phyloP scores from a whole-genome alignment of 2,797 vertebrate species.

The Xyrichtys novacula region DNA sequence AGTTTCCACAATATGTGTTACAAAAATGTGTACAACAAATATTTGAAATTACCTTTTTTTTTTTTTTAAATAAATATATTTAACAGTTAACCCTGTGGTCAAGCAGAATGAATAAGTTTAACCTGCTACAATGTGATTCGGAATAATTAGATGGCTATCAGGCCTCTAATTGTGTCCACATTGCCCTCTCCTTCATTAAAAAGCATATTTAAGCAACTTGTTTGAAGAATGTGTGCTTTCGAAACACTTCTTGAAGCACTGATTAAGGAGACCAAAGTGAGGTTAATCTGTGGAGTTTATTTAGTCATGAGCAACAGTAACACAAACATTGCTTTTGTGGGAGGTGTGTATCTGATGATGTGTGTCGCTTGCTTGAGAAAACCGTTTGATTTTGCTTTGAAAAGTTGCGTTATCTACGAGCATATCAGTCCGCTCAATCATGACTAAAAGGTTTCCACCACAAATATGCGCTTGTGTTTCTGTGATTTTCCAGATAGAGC shows the following conservation, averaged over 20 bases:
- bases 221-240: background rate
- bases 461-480: slow-evolving; percentile 12
- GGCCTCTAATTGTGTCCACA: background rate
- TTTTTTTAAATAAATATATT: no score
- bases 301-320: slow-evolving; percentile 14
- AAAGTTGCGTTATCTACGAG: background rate
- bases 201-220: background rate
- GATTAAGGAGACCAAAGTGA: slow-evolving; percentile 4
- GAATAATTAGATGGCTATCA: background rate
- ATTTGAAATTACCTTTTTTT: no score
- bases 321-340: background rate
- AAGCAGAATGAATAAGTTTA: background rate
- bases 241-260: slow-evolving; percentile 12
- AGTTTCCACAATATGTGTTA: background rate
- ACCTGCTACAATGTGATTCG: background rate
- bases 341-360: background rate
- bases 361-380: slow-evolving; percentile 15
- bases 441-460: slow-evolving; percentile 23
- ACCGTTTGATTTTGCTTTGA: slow-evolving; percentile 9
- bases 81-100: no score
- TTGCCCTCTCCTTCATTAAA: background rate
- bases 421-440: slow-evolving; percentile 13
- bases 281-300: background rate
- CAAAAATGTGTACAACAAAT: no score
- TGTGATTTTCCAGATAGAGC: slow-evolving; percentile 89